phyloP scores from a whole-genome alignment of 2,113 vertebrate species.

The Diglossa brunneiventris region DNA sequence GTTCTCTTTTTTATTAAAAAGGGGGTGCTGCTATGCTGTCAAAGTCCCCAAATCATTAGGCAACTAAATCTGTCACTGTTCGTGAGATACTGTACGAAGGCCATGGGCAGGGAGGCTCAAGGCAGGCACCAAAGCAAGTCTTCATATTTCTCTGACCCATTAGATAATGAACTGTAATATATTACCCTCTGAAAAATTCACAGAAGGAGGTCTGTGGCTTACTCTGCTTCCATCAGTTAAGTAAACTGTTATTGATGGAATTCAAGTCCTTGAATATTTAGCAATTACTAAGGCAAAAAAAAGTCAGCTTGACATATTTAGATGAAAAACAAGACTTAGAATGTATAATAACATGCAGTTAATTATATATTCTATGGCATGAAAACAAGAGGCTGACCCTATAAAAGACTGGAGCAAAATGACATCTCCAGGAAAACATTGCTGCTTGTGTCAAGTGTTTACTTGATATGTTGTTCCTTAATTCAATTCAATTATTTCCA shows the following conservation, averaged over 20 bases:
- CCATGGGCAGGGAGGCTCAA: not conserved
- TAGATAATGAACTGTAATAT: not conserved
- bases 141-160: not conserved
- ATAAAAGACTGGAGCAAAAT: not conserved
- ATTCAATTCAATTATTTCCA: not conserved
- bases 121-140: too few species aligned
- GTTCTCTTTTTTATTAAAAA: not conserved
- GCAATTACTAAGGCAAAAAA: not conserved
- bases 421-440: not conserved
- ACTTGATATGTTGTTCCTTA: not conserved
- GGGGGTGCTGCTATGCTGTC: not conserved
- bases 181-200: not conserved
- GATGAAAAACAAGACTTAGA: not conserved
- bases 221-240: not conserved
- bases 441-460: not conserved
- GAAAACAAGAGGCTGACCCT: constrained; percentile 17
- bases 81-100: not conserved
- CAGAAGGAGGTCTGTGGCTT: not conserved
- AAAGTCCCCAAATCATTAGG: not conserved
- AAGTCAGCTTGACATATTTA: not conserved
- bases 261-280: not conserved
- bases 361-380: not conserved
- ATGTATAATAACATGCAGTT: not conserved
- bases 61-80: not conserved
- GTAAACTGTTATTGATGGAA: not conserved